These are phyloP conservation scores for Pelvicachromis taeniatus DNA, from an alignment of 2,113 vertebrate species.

Conservation along the genomic window DNA sequence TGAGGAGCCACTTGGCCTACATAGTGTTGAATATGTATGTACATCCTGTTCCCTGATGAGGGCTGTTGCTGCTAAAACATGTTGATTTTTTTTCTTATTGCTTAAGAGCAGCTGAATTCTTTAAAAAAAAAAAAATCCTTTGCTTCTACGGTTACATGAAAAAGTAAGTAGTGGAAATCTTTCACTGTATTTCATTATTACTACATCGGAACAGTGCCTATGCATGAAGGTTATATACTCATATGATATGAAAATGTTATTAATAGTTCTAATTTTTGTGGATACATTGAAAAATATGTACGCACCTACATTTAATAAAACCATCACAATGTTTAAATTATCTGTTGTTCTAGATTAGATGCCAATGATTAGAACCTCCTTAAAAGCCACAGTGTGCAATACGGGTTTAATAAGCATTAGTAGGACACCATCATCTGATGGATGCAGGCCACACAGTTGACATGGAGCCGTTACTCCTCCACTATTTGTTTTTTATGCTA, in stretches of 20 bases:
- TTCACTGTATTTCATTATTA: neutral
- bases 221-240: neutral
- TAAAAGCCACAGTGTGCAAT: neutral
- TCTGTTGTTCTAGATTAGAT: neutral
- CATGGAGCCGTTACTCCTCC: neutral
- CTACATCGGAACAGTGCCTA: neutral
- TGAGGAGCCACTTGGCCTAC: neutral
- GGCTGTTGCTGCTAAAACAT: neutral
- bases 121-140: too few species aligned
- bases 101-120: neutral
- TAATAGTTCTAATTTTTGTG: neutral
- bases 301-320: neutral
- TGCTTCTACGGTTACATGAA: neutral
- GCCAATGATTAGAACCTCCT: neutral
- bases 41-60: neutral
- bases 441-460: neutral
- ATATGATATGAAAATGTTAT: neutral
- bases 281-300: neutral
- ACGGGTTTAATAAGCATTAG: neutral
- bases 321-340: neutral
- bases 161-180: neutral
- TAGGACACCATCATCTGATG: neutral
- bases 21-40: neutral
- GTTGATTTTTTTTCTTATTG: neutral
- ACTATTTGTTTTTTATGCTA: neutral